A percentile compares a stretch with the other conserved stretches of the same genome.
phyloP scores from a whole-genome alignment of 2,797 vertebrate species.

The Bucorvus abyssinicus region DNA sequence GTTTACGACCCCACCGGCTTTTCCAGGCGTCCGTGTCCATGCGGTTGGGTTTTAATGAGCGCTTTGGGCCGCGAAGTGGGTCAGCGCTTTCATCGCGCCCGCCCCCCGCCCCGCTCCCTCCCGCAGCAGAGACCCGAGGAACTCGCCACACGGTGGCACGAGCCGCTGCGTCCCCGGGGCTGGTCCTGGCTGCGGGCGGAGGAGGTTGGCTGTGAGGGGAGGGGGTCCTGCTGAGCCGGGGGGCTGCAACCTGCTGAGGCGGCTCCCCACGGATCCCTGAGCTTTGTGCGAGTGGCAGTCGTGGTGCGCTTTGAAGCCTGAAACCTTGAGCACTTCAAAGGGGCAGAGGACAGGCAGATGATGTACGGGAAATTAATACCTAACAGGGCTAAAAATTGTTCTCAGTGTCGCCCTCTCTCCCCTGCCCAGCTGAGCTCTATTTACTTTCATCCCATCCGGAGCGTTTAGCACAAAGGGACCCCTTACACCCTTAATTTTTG shows the following conservation, averaged over 20 bases:
- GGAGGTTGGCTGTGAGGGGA: neutral
- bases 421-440: slow-evolving; percentile 64
- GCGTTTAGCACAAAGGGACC: slow-evolving; percentile 60
- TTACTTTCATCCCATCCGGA: slow-evolving; percentile 66
- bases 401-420: slow-evolving; percentile 60
- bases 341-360: slow-evolving; percentile 70
- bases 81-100: slow-evolving; percentile 4
- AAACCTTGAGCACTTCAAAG: slow-evolving; percentile 76
- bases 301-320: slow-evolving; percentile 71
- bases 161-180: neutral
- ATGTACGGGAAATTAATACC: slow-evolving; percentile 77
- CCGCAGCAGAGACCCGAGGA: neutral
- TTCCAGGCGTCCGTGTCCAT: neutral
- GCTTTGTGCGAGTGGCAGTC: slow-evolving; percentile 65
- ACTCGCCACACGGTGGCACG: neutral
- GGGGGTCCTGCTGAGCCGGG: slow-evolving; percentile 16
- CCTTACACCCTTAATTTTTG: slow-evolving; percentile 56
- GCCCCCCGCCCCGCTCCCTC: neutral
- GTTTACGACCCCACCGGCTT: neutral
- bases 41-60: slow-evolving; percentile 3
- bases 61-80: neutral
- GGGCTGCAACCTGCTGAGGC: slow-evolving; percentile 52
- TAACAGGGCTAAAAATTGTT: slow-evolving; percentile 72
- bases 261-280: slow-evolving; percentile 52
- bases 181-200: slow-evolving; percentile 32